Conservation (phyloP, 2,888 invertebrate genomes). For the Actias luna region DNA sequence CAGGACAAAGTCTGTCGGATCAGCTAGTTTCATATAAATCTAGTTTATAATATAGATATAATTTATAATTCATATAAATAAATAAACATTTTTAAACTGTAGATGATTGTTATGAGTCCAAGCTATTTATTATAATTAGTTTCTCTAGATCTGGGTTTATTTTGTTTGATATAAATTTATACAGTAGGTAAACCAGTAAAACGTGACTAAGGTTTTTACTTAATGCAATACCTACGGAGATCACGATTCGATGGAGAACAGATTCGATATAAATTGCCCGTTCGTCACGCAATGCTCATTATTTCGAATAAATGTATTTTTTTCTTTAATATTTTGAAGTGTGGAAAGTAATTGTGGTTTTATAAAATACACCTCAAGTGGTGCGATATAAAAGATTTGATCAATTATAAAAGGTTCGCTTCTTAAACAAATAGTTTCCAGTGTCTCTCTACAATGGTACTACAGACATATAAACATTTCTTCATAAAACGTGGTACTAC, state of each 20-base stretch:
- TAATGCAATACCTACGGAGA: not conserved
- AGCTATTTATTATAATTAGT: not conserved
- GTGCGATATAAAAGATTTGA: not conserved
- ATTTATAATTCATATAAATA: too few relatives aligned
- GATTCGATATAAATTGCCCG: conserved; percentile 3
- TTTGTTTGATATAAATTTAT: not conserved
- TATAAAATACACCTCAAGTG: not conserved
- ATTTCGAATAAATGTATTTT: conserved; percentile 43
- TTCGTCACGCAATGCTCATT: conserved; percentile 47
- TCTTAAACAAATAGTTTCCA: not conserved
- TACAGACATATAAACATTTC: not conserved
- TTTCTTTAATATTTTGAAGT: conserved; percentile 38
- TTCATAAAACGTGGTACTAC: not conserved
- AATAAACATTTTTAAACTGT: too few relatives aligned
- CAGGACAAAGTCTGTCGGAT: too few relatives aligned
- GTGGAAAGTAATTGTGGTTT: conserved; percentile 19
- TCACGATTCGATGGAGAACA: conserved; percentile 8
- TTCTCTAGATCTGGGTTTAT: not conserved
- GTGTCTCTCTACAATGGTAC: not conserved
- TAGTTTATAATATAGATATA: too few relatives aligned
- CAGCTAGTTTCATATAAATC: too few relatives aligned
- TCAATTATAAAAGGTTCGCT: not conserved
- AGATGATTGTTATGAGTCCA: not conserved
- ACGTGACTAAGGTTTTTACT: not conserved
- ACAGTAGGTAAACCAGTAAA: not conserved